Conservation (phyloP, 2,888 invertebrate genomes). For the Adelphocoris suturalis region DNA sequence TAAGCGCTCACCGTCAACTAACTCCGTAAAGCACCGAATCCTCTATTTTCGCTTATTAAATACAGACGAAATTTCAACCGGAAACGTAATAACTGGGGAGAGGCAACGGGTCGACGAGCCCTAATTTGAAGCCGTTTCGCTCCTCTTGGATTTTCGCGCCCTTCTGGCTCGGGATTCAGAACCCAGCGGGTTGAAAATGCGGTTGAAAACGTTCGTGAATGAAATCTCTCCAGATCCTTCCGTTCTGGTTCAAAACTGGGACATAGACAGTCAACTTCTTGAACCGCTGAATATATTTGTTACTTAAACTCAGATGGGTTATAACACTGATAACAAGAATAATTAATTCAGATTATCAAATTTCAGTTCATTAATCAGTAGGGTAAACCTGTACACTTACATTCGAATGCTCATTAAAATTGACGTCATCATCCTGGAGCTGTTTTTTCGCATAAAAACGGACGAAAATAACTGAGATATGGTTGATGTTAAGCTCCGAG, state of each 20-base stretch:
- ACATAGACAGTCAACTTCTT: background rate
- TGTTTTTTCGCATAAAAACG: too few species aligned
- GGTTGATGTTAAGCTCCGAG: too few species aligned
- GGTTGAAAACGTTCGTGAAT: constrained; percentile 1
- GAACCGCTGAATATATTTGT: too few species aligned
- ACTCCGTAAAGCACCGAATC: constrained; percentile 1
- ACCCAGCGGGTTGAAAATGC: constrained; percentile 25
- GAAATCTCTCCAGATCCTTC: background rate
- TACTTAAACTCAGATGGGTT: too few species aligned
- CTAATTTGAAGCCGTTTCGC: constrained; percentile 40
- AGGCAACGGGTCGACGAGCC: constrained; percentile 19
- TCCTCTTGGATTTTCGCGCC: background rate
- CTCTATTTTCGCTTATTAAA: constrained; percentile 22
- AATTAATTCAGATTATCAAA: too few species aligned
- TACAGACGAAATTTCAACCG: constrained; percentile 32
- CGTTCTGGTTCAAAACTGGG: background rate
- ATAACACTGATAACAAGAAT: too few species aligned
- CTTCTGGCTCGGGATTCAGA: background rate
- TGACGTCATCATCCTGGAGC: too few species aligned
- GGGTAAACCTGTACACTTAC: too few species aligned
- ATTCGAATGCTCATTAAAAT: too few species aligned
- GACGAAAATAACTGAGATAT: too few species aligned
- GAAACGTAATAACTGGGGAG: constrained; percentile 36
- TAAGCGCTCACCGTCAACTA: background rate
- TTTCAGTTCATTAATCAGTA: too few species aligned